A percentile compares a stretch with the other conserved stretches of the same genome.
phyloP scores from a whole-genome alignment of 1,140 invertebrate genomes.

The Drosophila ficusphila region DNA sequence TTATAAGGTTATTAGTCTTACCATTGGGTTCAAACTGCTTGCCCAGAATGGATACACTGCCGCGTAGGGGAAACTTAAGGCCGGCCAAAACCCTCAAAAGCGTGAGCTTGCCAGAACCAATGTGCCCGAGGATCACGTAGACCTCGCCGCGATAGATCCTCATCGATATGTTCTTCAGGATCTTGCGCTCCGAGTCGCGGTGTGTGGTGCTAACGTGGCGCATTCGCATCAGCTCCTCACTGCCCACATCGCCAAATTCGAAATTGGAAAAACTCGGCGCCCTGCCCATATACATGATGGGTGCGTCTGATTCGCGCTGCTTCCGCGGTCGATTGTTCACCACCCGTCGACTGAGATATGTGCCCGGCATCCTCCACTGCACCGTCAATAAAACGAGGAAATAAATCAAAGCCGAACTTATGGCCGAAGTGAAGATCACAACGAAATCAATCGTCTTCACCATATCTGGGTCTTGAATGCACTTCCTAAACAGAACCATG shows the following conservation, averaged over 20 bases:
- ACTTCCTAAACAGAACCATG: slow-evolving; percentile 47
- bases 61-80: slow-evolving; percentile 86
- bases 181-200: slow-evolving; percentile 78
- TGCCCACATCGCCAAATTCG: slow-evolving; percentile 62
- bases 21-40: slow-evolving; percentile 8
- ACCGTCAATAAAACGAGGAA: slow-evolving; percentile 21
- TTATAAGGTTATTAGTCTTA: neutral
- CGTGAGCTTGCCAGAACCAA: slow-evolving; percentile 89
- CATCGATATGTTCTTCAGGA: slow-evolving; percentile 88
- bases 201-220: slow-evolving; percentile 51
- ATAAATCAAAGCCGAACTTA: slow-evolving; percentile 19
- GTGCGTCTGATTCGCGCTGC: neutral
- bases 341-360: slow-evolving; percentile 42
- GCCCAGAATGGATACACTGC: slow-evolving; percentile 29
- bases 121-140: slow-evolving; percentile 90
- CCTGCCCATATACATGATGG: slow-evolving; percentile 16
- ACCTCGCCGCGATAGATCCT: slow-evolving; percentile 88
- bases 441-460: slow-evolving; percentile 7
- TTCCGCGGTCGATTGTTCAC: slow-evolving; percentile 17
- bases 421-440: slow-evolving; percentile 29
- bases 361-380: slow-evolving; percentile 58
- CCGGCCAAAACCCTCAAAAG: slow-evolving; percentile 92
- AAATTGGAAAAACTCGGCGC: slow-evolving; percentile 56
- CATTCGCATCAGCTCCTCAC: slow-evolving; percentile 49
- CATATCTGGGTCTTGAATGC: slow-evolving; percentile 2